phyloP scores from a whole-genome alignment of 2,888 invertebrate genomes.

The Leptopilina syphax region DNA sequence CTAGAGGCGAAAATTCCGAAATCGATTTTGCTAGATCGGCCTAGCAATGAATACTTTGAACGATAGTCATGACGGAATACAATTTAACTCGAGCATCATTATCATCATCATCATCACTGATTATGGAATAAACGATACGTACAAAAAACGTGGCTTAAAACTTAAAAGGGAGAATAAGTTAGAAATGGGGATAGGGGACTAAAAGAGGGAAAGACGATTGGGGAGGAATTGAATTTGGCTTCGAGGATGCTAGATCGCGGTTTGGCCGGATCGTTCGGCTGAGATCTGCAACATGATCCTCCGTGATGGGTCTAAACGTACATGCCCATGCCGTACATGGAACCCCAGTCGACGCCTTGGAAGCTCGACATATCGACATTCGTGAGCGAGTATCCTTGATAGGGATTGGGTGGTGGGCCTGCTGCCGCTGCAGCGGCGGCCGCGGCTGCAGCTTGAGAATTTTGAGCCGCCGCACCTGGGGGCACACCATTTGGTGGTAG shows the following conservation, averaged over 20 bases:
- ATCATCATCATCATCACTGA: background rate
- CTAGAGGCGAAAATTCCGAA: too few species aligned
- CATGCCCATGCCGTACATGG: constrained; percentile 96
- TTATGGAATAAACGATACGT: background rate
- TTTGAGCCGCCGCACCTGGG: constrained; percentile 77
- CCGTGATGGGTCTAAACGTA: constrained; percentile 82
- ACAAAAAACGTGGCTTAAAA: background rate
- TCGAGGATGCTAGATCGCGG: constrained; percentile 40
- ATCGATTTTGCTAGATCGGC: too few species aligned
- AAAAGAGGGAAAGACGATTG: constrained; percentile 35
- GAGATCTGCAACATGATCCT: constrained; percentile 37
- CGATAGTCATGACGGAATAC: too few species aligned
- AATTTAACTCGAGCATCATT: too few species aligned
- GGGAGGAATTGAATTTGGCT: constrained; percentile 30
- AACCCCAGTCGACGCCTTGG: constrained; percentile 94
- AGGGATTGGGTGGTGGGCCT: constrained; percentile 84
- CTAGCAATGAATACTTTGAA: too few species aligned
- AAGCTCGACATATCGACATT: constrained; percentile 95
- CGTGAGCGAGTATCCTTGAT: constrained; percentile 88
- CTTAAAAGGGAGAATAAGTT: constrained; percentile 27
- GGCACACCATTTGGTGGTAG: constrained; percentile 78
- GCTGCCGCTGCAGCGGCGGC: constrained; percentile 81
- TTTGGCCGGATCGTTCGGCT: constrained; percentile 30
- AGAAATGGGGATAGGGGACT: constrained; percentile 5
- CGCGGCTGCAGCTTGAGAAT: constrained; percentile 78